Percentiles rank a stretch among this genome's conserved stretches.
These are phyloP conservation scores for Caenorhabditis briggsae DNA, from an alignment of 1,140 invertebrate genomes.

Conservation along the genomic window DNA sequence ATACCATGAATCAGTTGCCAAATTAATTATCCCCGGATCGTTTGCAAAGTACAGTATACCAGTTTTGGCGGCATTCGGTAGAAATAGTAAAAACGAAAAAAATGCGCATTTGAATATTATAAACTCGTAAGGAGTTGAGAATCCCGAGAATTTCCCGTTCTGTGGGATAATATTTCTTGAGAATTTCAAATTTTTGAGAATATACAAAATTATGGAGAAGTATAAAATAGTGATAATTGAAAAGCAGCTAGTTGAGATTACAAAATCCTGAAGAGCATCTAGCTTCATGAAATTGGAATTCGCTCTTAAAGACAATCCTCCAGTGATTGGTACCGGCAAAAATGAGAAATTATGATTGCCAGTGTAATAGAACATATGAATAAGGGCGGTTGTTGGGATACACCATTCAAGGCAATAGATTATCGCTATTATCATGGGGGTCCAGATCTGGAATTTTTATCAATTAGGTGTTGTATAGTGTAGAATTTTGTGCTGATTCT, in stretches of 20 bases:
- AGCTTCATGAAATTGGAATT: background rate
- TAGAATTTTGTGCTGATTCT: background rate
- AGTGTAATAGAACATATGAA: conserved; percentile 4
- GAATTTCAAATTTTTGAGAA: background rate
- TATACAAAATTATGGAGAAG: background rate
- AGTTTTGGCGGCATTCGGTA: background rate
- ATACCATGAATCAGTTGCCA: background rate
- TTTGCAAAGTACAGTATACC: background rate
- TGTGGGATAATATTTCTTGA: background rate
- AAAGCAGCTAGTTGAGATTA: background rate
- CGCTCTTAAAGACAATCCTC: background rate
- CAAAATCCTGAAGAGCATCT: background rate
- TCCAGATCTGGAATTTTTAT: background rate
- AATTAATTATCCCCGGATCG: background rate
- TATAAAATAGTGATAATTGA: background rate
- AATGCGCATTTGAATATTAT: conserved; percentile 24
- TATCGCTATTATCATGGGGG: background rate
- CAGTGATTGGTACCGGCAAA: background rate
- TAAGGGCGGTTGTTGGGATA: background rate
- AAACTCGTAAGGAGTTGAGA: background rate
- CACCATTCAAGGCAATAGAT: background rate
- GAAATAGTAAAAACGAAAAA: background rate
- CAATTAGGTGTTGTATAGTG: too few relatives aligned
- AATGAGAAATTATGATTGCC: conserved; percentile 21
- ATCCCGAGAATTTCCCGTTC: background rate